Base-by-base conservation (phyloP, 2,888 invertebrate species). In the Gnatocerus cornutus region DNA sequence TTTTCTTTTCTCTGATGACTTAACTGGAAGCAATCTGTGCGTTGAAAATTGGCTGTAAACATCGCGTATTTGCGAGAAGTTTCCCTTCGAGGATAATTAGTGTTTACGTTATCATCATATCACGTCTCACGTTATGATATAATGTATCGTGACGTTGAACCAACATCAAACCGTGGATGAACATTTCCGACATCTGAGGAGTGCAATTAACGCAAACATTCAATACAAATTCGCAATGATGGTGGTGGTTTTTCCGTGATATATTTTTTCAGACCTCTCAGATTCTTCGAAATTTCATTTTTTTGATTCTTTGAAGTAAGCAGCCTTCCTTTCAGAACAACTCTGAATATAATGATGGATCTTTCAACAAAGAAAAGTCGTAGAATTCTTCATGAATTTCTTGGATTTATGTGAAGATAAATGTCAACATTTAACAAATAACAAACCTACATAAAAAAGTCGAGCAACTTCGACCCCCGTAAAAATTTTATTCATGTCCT, bases 401-500 rank as follows among this genome's bases (percentile, higher is more conserved):
- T 46, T 46, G 43, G 3, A 16, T 16, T 7, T 16, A 16, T 46
- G 16, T 46, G 46, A 7, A 46, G 16, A 16, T 16, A 16, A 46
- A 46, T 8, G 13, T 46, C 46, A 30, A 50, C 53, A 37, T 33
- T 7, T 33, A 48, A 48, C 8, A 48, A 48, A 48, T n/a, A 16
- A 48, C 21, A 21, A 45, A 10, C 21, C 21, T 21, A 4, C 21
- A 21, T 21, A 21, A 21, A 21, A n/a, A 21, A 21, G 21, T 21
- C 21, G 21, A 21, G 21, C 1, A 4, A 4, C 4, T 21, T 4
- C 21, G 21, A 33, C 33, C 33, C 33, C 9, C 33, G 9, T 53
- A 52, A 62, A 48, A 39, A 56, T 66, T 69, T 69, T 71, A 72
- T 72, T 72, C 69, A 67, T 58, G 52, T 33, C 52, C 12, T 50